Conservation (phyloP, 2,888 invertebrate genomes). For the Encarsia formosa region DNA sequence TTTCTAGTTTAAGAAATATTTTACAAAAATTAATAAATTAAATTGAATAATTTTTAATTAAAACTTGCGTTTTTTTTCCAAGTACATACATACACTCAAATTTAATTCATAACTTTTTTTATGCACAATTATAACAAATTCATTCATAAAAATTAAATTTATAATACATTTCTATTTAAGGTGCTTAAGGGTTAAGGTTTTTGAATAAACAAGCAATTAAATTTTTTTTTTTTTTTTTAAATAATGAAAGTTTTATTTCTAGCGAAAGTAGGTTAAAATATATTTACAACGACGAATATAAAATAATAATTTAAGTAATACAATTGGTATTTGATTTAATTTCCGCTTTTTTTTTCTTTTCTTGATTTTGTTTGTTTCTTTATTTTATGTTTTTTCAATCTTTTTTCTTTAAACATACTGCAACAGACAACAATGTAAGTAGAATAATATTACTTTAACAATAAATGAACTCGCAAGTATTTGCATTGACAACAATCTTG, state of each 20-base stretch:
- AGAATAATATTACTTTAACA: conserved; percentile 49
- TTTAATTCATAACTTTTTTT: no score
- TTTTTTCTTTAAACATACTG: conserved; percentile 44
- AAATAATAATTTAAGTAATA: conserved; percentile 50
- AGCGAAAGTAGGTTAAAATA: conserved; percentile 43
- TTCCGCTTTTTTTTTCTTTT: conserved; percentile 28
- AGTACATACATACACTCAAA: no score
- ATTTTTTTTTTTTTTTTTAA: conserved; percentile 26
- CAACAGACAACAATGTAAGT: conserved; percentile 50
- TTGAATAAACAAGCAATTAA: background rate
- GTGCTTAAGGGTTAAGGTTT: background rate
- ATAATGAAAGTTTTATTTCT: conserved; percentile 43
- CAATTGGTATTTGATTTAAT: conserved; percentile 46
- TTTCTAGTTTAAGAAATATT: no score
- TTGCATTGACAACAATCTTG: no score
- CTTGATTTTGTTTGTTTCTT: no score
- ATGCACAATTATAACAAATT: no score
- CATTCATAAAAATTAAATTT: no score
- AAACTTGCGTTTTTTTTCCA: no score
- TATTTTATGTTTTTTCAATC: no score
- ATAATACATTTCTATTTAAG: no score
- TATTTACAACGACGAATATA: conserved; percentile 48
- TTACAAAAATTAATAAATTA: no score
- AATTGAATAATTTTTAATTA: no score
- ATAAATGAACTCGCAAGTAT: conserved; percentile 40